Base-by-base conservation (phyloP, 2,113 vertebrate species). In the Monarcha castaneiventris region DNA sequence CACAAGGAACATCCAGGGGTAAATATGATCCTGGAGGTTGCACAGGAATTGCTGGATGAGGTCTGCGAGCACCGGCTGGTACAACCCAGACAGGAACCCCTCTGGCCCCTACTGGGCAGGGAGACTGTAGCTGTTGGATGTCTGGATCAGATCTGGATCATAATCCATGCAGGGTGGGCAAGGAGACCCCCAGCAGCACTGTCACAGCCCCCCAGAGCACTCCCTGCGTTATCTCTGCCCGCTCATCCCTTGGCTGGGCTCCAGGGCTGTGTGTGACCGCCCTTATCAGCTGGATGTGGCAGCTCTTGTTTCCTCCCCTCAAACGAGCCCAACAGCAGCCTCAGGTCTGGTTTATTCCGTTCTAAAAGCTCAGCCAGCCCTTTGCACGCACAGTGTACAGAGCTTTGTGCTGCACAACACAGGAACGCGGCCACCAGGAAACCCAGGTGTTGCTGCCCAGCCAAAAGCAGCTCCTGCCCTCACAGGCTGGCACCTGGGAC, bases 61-160 rank as follows among this genome's bases (percentile, higher is more conserved):
- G 17, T 7, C 55, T 16, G 33, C 0, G 0, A 61, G 58, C n/a
- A 39, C 17, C 0, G 0, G 15, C 15, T 9, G 10, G 68, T 15
- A 73, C 33, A 48, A 21, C 9, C 15, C 15, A 55, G 18, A 20
- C 30, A 69, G 39, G 51, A 77, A 63, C 29, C 21, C 13, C 37
- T 43, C 17, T 16, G 46, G 9, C 33, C 41, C 27, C 27, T 49
- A 10, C 0, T 1, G 59, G 26, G 26, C 19, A 9, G 11, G 49
- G 49, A 75, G 17, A 48, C 7, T 2, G 1, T 12, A 44, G 32
- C 14, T 2, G 0, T 2, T 35, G 71, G 29, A 46, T 32, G 39
- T 62, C 43, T 71, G 43, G 19, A 44, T 49, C n/a, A 32, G 26
- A 62, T 56, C 21, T 54, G 29, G 23, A 44, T 49, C 32, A 20